Base-by-base conservation (phyloP, 2,888 invertebrate genomes). In the Trissolcus brochymenae region DNA sequence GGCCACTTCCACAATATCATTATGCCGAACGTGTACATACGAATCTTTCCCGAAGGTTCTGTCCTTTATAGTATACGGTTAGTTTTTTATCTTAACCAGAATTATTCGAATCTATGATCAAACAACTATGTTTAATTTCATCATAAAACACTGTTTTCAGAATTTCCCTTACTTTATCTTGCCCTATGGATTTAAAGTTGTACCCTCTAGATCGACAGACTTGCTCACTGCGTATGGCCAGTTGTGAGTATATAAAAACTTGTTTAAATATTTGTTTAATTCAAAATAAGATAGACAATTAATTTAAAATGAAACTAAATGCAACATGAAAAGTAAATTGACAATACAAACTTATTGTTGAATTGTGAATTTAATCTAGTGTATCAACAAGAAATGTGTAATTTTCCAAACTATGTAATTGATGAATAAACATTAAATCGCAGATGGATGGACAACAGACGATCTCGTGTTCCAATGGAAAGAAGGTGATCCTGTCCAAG, bases 1-100 rank as follows among this genome's bases (percentile, higher is more conserved):
- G 98, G 98, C 65, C 98, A 98, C 89, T 96, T 98, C 89, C 98
- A 98, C 91, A 96, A 97, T 90, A 98, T 98, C 90, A 97, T 98
- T 90, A 97, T 97, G 96, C 97, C 98, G 78, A 98, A 98, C 90
- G 96, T 98, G 82, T 97, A 98, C 92, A 96, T 98, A 89, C 92
- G 98, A 82, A 98, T 98, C 89, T 97, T 97, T 90, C 96, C 97
- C 74, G 94, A 97, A 85, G 98, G 98, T 81, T 95, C 95, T 82
- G 97, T 98, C 83, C 93, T 98, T 80, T 98, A 98, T 92, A 98
- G 98, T 91, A 97, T 98, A 90, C 92, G 94, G 94, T 94, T 89
- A 89, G 89, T 55, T n/a, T 50, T 7, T 17, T 25, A 3, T 46
- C 35, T 55, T 9, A 7, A 51, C 14, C 0, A 6, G 4, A 14